Evolutionary conservation across 2,888 invertebrate species (phyloP).

Genomic region (Prenolepis imparis): DNA sequence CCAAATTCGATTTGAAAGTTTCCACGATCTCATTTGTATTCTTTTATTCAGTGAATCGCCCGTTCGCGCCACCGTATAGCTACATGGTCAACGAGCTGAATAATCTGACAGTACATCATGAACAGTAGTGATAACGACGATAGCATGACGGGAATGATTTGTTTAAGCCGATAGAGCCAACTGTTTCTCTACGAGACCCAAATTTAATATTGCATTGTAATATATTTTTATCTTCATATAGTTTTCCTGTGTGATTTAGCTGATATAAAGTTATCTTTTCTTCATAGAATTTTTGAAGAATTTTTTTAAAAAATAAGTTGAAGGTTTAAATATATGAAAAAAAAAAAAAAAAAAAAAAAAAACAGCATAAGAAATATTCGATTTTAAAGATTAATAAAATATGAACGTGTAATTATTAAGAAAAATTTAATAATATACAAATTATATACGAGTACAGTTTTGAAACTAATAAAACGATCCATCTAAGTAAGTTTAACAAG

Average conservation of each 20-base stretch:
- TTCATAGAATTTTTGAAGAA: not conserved
- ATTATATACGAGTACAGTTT: not conserved
- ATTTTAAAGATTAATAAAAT: not conserved
- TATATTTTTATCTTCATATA: not conserved
- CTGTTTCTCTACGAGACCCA: not conserved
- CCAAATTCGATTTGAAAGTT: slow-evolving; percentile 64
- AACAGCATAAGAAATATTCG: not conserved
- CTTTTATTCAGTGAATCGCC: slow-evolving; percentile 28
- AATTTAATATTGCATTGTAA: no score
- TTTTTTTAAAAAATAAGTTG: not conserved
- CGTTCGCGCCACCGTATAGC: not conserved
- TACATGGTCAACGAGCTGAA: slow-evolving; percentile 33
- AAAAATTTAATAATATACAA: not conserved
- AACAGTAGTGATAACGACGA: slow-evolving; percentile 23
- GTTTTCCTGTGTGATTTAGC: not conserved
- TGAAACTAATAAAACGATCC: not conserved
- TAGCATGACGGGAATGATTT: slow-evolving; percentile 13
- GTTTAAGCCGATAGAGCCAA: not conserved
- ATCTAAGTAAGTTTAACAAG: not conserved
- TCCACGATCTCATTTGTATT: slow-evolving; percentile 53
- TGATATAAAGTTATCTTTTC: not conserved
- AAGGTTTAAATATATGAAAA: not conserved
- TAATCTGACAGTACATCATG: slow-evolving; percentile 22
- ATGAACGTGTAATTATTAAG: not conserved
- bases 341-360: not conserved